Evolutionary conservation across 2,888 invertebrate genomes (phyloP).

Genomic region (Chaitophorus viminalis): DNA sequence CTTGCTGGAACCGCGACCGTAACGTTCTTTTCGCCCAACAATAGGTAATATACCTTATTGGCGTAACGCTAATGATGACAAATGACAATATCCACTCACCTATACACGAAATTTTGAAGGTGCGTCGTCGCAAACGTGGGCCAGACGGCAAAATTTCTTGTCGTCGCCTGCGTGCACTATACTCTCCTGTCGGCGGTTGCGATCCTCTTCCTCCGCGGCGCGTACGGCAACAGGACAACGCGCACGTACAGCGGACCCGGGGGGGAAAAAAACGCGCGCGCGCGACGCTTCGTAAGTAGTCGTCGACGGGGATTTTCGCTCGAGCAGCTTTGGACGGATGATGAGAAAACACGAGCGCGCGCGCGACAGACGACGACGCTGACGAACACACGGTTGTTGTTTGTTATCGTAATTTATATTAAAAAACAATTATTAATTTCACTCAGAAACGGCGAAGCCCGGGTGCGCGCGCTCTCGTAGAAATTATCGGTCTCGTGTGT

Average conservation of each 20-base stretch:
- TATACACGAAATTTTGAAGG: neutral
- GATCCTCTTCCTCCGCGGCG: neutral
- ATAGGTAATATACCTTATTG: neutral
- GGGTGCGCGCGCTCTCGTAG: neutral
- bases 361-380: no score
- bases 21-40: neutral
- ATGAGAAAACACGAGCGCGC: no score
- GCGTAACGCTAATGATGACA: neutral
- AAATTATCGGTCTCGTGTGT: no score
- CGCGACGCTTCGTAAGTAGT: neutral
- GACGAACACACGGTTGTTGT: neutral
- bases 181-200: neutral
- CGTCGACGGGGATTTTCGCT: neutral
- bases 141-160: neutral
- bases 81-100: neutral
- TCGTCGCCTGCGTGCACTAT: neutral
- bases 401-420: neutral
- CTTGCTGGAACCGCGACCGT: neutral
- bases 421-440: neutral
- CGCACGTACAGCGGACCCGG: neutral
- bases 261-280: constrained; percentile 3
- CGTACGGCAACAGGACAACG: neutral
- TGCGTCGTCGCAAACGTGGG: neutral
- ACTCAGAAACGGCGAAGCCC: neutral
- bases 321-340: neutral